Evolutionary conservation across 1,140 invertebrate genomes (phyloP).

Genomic region (Lamellibrachia luymesi): DNA sequence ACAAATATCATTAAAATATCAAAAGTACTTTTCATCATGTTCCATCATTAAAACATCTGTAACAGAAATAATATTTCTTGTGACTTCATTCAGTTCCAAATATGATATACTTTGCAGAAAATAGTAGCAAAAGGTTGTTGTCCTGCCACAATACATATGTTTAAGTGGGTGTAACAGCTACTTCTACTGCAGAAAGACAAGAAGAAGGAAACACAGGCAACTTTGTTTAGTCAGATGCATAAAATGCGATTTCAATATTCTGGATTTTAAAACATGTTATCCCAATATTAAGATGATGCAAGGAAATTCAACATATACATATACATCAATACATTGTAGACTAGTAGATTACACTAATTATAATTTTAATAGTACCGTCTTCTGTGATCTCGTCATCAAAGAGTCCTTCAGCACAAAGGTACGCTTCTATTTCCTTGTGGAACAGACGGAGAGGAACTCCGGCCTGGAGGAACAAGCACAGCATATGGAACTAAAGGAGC

Average conservation of each 20-base stretch:
- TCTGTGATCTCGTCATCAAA: constrained; percentile 29
- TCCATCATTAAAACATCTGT: background rate
- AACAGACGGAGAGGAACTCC: constrained; percentile 25
- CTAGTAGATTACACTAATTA: background rate
- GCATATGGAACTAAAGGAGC: background rate
- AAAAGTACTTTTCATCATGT: background rate
- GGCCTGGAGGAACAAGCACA: constrained; percentile 15
- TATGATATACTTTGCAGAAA: too few relatives aligned
- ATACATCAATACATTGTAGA: background rate
- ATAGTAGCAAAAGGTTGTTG: too few relatives aligned
- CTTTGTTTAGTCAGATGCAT: background rate
- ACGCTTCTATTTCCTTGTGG: constrained; percentile 31
- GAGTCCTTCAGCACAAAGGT: constrained; percentile 27
- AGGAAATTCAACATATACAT: too few relatives aligned
- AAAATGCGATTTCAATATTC: background rate
- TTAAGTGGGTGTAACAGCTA: too few relatives aligned
- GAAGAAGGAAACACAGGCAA: background rate
- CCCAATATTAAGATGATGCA: too few relatives aligned
- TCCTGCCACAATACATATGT: too few relatives aligned
- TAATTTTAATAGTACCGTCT: constrained; percentile 19
- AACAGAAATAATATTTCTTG: too few relatives aligned
- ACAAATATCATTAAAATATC: too few relatives aligned
- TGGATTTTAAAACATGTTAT: background rate
- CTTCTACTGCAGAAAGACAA: background rate
- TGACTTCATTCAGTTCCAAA: too few relatives aligned